A percentile compares a stretch with the other conserved stretches of the same genome.
Conservation (phyloP, 2,797 vertebrate genomes). For the Amblyraja radiata region DNA sequence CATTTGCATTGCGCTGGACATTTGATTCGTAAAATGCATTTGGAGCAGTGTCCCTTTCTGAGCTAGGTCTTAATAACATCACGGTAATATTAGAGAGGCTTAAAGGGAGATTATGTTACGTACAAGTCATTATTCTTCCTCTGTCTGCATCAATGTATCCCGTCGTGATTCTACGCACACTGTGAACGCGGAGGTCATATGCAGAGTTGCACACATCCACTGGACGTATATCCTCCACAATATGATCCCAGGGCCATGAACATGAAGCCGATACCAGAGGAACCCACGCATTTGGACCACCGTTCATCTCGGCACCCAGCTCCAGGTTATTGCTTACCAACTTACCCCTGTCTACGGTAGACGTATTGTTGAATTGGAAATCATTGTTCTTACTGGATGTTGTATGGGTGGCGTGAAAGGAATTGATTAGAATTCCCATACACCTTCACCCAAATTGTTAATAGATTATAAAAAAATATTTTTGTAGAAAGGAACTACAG, state of each 20-base stretch:
- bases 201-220: conserved; percentile 43
- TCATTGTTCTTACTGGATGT: not conserved
- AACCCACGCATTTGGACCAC: conserved; percentile 47
- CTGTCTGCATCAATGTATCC: conserved; percentile 45
- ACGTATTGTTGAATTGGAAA: not conserved
- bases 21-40: conserved; percentile 25
- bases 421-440: not conserved
- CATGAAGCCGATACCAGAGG: conserved; percentile 60
- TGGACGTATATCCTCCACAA: conserved; percentile 40
- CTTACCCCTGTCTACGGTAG: conserved; percentile 6
- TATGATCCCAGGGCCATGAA: conserved; percentile 42
- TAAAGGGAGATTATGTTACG: conserved; percentile 48
- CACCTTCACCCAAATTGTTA: not conserved
- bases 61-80: conserved; percentile 51
- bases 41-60: conserved; percentile 30
- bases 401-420: not conserved
- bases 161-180: conserved; percentile 48
- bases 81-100: conserved; percentile 49
- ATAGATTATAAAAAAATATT: not conserved
- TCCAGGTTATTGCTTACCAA: conserved; percentile 48
- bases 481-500: too few species aligned
- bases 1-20: not conserved
- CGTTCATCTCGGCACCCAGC: conserved; percentile 49
- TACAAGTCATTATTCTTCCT: conserved; percentile 42
- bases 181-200: conserved; percentile 42